A percentile compares a stretch with the other conserved stretches of the same genome.
phyloP scores from a whole-genome alignment of 2,888 invertebrate species.

The Cheilosia pagana region DNA sequence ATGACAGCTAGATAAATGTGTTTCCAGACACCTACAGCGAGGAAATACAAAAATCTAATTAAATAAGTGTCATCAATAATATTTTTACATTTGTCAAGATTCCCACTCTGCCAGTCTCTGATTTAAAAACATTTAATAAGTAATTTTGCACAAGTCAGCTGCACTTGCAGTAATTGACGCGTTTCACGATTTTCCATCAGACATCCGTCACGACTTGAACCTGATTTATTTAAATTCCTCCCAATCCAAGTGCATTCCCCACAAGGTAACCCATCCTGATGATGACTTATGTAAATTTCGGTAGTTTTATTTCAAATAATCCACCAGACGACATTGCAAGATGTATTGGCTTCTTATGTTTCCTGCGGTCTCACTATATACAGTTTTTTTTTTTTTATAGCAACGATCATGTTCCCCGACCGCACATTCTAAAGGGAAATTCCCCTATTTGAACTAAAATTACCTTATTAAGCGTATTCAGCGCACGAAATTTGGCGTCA shows the following conservation, averaged over 20 bases:
- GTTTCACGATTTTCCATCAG: not conserved
- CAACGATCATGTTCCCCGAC: constrained; percentile 52
- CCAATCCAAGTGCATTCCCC: not conserved
- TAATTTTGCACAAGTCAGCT: not conserved
- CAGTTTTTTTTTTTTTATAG: constrained; percentile 1
- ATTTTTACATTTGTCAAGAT: no score
- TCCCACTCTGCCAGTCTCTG: no score
- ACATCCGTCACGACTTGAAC: not conserved
- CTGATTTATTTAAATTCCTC: not conserved
- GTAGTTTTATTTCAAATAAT: constrained; percentile 8
- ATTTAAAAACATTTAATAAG: no score
- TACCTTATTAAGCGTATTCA: constrained; percentile 44
- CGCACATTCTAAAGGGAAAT: constrained; percentile 32
- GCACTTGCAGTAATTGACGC: not conserved
- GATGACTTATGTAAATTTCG: constrained; percentile 12
- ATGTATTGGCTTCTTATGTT: not conserved
- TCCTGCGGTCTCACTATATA: not conserved
- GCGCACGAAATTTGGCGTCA: constrained; percentile 48
- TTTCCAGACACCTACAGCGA: no score
- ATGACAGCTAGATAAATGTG: no score
- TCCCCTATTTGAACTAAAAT: constrained; percentile 15
- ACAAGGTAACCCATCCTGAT: not conserved
- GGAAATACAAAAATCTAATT: no score
- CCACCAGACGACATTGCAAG: constrained; percentile 2
- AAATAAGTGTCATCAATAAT: no score